These are phyloP conservation scores for Buphagus erythrorhynchus DNA, from an alignment of 2,797 vertebrate genomes.

Conservation along the genomic window DNA sequence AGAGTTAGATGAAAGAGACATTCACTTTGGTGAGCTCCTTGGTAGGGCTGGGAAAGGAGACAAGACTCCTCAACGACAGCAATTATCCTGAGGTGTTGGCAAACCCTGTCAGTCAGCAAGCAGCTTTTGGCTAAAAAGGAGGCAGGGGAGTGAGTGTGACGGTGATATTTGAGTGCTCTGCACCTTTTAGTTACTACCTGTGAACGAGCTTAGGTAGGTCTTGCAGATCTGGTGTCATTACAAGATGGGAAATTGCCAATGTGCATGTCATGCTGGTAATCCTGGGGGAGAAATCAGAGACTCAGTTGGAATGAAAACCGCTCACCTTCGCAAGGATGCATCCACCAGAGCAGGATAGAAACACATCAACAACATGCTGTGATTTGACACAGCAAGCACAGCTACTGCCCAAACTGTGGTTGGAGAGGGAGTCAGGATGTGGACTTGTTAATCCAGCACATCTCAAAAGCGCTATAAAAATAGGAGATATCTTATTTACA, in stretches of 20 bases:
- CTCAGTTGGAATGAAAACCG: background rate
- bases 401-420: background rate
- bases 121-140: background rate
- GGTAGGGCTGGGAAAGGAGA: background rate
- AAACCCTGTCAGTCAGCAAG: background rate
- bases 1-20: background rate
- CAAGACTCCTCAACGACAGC: background rate
- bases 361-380: background rate
- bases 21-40: background rate
- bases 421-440: background rate
- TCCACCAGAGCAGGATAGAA: background rate
- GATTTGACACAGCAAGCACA: constrained; percentile 1
- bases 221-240: background rate
- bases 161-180: background rate
- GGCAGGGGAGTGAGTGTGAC: background rate
- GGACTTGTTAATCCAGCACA: background rate
- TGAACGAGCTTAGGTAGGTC: background rate
- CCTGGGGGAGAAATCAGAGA: background rate
- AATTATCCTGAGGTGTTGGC: background rate
- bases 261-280: background rate
- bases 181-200: background rate
- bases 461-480: constrained; percentile 8
- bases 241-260: background rate
- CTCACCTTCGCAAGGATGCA: background rate
- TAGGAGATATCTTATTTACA: constrained; percentile 34